Evolutionary conservation across 1,140 invertebrate genomes (phyloP).

Genomic region (Spodoptera frugiperda): DNA sequence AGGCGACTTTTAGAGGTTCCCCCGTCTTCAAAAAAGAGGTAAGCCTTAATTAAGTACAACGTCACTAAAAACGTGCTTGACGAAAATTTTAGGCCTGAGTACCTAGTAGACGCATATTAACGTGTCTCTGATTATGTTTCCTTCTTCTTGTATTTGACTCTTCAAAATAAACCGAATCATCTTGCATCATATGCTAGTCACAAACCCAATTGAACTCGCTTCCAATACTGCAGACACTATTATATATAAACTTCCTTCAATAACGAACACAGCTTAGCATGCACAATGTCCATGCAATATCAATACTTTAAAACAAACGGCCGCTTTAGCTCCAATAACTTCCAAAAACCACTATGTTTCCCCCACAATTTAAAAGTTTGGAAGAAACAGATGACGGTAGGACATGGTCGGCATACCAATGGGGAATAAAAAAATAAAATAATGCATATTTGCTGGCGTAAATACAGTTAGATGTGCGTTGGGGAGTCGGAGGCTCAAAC

Average conservation of each 20-base stretch:
- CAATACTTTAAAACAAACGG: slow-evolving; percentile 32
- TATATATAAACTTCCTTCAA: not conserved
- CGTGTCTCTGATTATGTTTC: too few species aligned
- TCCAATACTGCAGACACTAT: not conserved
- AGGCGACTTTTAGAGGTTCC: too few species aligned
- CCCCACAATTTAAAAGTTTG: slow-evolving; percentile 75
- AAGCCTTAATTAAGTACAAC: too few species aligned
- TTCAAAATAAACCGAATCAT: too few species aligned
- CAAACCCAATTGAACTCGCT: too few species aligned
- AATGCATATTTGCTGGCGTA: slow-evolving; percentile 72
- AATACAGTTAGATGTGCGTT: slow-evolving; percentile 70
- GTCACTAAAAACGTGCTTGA: too few species aligned
- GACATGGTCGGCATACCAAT: slow-evolving; percentile 77
- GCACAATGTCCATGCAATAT: slow-evolving; percentile 24
- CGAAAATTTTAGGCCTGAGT: too few species aligned
- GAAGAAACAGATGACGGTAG: slow-evolving; percentile 76
- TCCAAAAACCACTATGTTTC: slow-evolving; percentile 56
- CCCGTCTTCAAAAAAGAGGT: too few species aligned
- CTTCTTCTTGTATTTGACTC: too few species aligned
- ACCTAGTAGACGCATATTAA: too few species aligned
- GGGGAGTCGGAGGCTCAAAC: slow-evolving; percentile 50
- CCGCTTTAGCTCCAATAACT: slow-evolving; percentile 24
- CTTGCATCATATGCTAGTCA: too few species aligned
- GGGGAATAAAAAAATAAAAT: slow-evolving; percentile 70
- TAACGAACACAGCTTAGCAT: slow-evolving; percentile 3